Evolutionary conservation across 2,113 vertebrate genomes (phyloP), one percentile per base, ranked within the genome.

Genomic region (Pipa parva): DNA sequence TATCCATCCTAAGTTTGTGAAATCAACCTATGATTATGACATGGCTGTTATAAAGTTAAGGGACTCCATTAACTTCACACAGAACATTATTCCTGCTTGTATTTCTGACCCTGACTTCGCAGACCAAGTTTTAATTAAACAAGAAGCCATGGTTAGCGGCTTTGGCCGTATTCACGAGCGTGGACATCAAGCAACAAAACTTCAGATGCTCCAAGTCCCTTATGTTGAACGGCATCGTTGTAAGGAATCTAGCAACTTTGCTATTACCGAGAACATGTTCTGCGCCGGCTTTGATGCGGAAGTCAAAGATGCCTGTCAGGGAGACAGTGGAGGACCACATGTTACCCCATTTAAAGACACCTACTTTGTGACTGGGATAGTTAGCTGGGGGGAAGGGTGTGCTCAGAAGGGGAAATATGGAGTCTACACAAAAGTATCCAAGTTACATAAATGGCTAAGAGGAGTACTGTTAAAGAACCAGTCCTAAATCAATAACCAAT

Each of bases 361-460:
- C 2, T 90, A 90, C 25, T 99, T 91, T 2, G 64, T 95, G 59
- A 97, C 96, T 0, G 96, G 96, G 1, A 79, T 99, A 1, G 92
- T 98, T 72, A 98, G 95, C 82, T 97, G 95, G 96, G 96, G 96
- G 0, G 95, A 99, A 77, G 96, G 96, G 1, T 98, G 95, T 3
- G 95, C 94, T 0, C 87, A 80, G 18, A 83, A 86, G 49, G 92
- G 90, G 1, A 99, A 97, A 73, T 99, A 89, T 0, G 96, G 96
- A 1, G 3, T 99, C 73, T 99, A 99, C 75, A 97, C 95, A 1
- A 93, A 95, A 71, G 86, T 97, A 61, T 91, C 93, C 27, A 88
- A 81, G 65, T 96, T 89, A 80, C 80, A 92, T 73, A 36, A 1
- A 2, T 99, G 95, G 95, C 89, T 97, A 9, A 81, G 55, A 0